Percentiles rank a stretch among this genome's conserved stretches.
phyloP scores from a whole-genome alignment of 2,797 vertebrate genomes.

The Rhinichthys osculus region DNA sequence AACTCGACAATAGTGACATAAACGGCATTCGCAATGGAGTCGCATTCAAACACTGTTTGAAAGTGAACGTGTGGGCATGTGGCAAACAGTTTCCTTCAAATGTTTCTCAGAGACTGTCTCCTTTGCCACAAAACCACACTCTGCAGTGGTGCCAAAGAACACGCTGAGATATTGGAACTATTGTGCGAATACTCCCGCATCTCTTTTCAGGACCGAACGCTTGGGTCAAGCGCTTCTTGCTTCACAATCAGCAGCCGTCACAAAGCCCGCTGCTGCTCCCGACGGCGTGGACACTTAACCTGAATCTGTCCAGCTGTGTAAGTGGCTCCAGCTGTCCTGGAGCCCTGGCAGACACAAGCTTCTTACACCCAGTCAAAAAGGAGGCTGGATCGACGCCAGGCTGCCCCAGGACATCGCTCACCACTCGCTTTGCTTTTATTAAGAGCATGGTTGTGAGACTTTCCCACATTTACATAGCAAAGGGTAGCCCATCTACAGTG shows the following conservation, averaged over 20 bases:
- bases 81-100: conserved; percentile 36
- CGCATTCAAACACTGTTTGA: conserved; percentile 32
- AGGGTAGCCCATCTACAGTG: conserved; percentile 10
- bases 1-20: conserved; percentile 1
- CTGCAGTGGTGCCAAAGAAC: conserved; percentile 63
- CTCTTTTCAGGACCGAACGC: conserved; percentile 51
- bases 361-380: conserved; percentile 47
- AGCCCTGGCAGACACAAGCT: conserved; percentile 58
- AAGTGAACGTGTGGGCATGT: conserved; percentile 53
- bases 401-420: conserved; percentile 3
- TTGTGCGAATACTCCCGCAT: conserved; percentile 54
- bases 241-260: conserved; percentile 51
- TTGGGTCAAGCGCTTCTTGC: conserved; percentile 31
- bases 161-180: conserved; percentile 66
- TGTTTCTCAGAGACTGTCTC: conserved; percentile 44
- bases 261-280: conserved; percentile 59
- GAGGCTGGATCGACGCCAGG: conserved; percentile 28
- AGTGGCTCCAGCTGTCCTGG: conserved; percentile 57
- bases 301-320: conserved; percentile 66
- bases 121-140: conserved; percentile 53
- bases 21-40: conserved; percentile 18
- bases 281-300: conserved; percentile 72
- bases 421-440: conserved; percentile 16
- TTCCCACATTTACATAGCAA: conserved; percentile 17
- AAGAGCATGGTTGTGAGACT: background rate